Base-by-base conservation (phyloP, 2,888 invertebrate genomes). In the Iphiclides podalirius region DNA sequence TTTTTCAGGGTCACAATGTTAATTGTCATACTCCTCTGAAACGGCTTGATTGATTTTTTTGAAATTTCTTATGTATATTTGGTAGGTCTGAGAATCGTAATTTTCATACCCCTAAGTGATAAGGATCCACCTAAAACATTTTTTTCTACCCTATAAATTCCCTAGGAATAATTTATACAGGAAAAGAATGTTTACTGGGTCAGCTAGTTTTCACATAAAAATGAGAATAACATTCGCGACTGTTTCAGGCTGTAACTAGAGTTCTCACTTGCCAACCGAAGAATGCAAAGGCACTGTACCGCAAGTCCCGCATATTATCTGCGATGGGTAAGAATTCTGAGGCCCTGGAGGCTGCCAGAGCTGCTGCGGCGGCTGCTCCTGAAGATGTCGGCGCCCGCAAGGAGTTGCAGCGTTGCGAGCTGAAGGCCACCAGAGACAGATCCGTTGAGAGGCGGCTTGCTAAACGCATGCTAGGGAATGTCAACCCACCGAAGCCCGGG, bases 221-320 rank as follows among this genome's bases (percentile, higher is more conserved):
- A n/a, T n/a, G n/a, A n/a, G n/a, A n/a, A n/a, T n/a, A n/a, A n/a
- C n/a, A n/a, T n/a, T n/a, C n/a, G n/a, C 20, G 6, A 20, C 6
- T 6, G 20, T 55, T 55, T 0, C 91, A 92, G 76, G 95, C 96
- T 6, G 93, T 97, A 17, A 94, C 95, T 42, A 91, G 92, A 68
- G 98, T 98, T 1, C 83, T 98, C 9, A 90, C 92, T 54, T 94
- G 95, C 67, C 95, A 97, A 72, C 96, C 97, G 0, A 85, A 92
- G 52, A 98, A 98, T 85, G 93, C 96, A 0, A 98, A 98, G 79
- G 98, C 98, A 0, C 83, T 97, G 9, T 97, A 94, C 74, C 92
- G 98, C 66, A 96, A 97, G 50, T 74, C 85, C 0, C 80, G 84
- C 41, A 88, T 89, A 15, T 65, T 89, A 0, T 73, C 82, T 1